phyloP scores from a whole-genome alignment of 2,113 vertebrate genomes.

The Melanerpes aurifrons region DNA sequence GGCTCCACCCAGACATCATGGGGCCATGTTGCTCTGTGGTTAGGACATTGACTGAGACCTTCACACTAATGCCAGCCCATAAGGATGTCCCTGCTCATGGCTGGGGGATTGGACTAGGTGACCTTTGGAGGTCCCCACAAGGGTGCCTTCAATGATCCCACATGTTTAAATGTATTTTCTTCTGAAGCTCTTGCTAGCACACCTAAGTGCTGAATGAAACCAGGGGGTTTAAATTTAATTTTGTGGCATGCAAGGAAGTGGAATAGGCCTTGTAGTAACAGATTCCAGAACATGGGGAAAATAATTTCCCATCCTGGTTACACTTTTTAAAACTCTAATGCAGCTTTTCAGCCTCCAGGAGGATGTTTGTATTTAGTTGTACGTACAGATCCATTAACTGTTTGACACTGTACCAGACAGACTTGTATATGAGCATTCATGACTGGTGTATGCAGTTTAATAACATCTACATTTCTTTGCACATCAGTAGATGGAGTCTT shows the following conservation, averaged over 20 bases:
- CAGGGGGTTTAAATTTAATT: not conserved
- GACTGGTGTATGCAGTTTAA: too few relatives aligned
- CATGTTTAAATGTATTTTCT: rapidly evolving
- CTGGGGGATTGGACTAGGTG: too few relatives aligned
- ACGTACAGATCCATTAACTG: rapidly evolving
- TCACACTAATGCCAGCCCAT: rapidly evolving
- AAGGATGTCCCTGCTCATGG: too few relatives aligned
- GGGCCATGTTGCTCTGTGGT: rapidly evolving
- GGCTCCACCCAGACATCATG: rapidly evolving
- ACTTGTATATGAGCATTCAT: rapidly evolving
- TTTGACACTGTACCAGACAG: not conserved
- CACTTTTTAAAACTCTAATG: not conserved
- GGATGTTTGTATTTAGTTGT: not conserved
- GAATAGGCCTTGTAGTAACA: not conserved
- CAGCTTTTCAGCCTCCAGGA: not conserved
- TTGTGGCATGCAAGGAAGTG: not conserved
- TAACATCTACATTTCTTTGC: rapidly evolving
- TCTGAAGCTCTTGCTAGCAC: not conserved
- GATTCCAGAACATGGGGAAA: not conserved
- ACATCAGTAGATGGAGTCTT: not conserved
- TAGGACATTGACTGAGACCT: rapidly evolving
- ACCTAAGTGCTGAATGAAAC: not conserved
- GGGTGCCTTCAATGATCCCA: rapidly evolving
- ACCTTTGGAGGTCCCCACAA: rapidly evolving
- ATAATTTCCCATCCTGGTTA: not conserved